Evolutionary conservation across 2,113 vertebrate species (phyloP).

Genomic region (Corynorhinus townsendii): DNA sequence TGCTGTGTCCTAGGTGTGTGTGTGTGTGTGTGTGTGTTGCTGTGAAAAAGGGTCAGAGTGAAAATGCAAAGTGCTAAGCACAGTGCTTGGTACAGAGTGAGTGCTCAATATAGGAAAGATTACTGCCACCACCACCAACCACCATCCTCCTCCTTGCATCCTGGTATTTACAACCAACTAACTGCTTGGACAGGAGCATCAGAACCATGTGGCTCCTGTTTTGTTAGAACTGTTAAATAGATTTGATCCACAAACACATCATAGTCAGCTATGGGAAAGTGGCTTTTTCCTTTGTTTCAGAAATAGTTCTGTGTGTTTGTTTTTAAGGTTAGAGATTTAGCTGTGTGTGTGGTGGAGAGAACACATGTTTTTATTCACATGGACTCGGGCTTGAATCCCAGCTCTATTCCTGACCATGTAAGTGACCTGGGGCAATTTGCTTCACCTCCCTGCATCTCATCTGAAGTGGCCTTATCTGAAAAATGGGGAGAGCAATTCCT

Average conservation of each 20-base stretch:
- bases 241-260: background rate
- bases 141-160: rapidly evolving
- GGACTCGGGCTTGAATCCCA: background rate
- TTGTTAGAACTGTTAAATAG: background rate
- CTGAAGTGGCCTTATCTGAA: background rate
- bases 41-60: background rate
- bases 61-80: background rate
- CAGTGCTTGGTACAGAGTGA: background rate
- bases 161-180: background rate
- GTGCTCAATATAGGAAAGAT: background rate
- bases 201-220: background rate
- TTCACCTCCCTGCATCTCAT: background rate
- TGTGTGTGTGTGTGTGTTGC: background rate
- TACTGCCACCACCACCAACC: background rate
- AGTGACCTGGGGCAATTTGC: background rate
- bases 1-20: too few relatives aligned
- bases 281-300: background rate
- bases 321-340: background rate
- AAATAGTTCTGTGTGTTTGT: background rate
- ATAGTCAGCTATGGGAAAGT: background rate
- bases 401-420: background rate
- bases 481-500: background rate
- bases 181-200: background rate
- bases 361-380: background rate
- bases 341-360: too few relatives aligned